Conservation (phyloP, 2,888 invertebrate species). For the Hemithea aestivaria region DNA sequence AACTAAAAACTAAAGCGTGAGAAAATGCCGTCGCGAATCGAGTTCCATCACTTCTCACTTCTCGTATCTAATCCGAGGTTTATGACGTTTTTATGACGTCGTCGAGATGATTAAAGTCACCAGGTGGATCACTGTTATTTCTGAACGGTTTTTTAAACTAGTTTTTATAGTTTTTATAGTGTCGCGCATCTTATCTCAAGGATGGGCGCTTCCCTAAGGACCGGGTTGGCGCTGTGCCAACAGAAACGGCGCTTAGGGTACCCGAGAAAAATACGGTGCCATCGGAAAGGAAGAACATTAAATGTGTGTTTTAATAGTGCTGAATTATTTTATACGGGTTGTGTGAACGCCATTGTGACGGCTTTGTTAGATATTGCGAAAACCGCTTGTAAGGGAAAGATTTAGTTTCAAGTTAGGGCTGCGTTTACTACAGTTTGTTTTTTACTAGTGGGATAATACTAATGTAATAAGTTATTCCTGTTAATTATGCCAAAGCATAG, state of each 20-base stretch:
- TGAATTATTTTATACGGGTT: slow-evolving; percentile 9
- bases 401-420: no score
- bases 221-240: slow-evolving; percentile 13
- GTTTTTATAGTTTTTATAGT: slow-evolving; percentile 10
- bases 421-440: no score
- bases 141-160: slow-evolving; percentile 15
- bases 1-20: no score
- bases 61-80: slow-evolving; percentile 12
- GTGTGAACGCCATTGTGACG: slow-evolving; percentile 4
- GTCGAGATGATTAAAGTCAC: slow-evolving; percentile 19
- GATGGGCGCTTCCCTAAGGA: slow-evolving; percentile 13
- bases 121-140: slow-evolving; percentile 13
- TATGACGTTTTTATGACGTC: slow-evolving; percentile 15
- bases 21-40: no score
- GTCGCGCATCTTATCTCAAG: slow-evolving; percentile 5
- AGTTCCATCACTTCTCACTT: no score
- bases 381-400: no score
- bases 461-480: no score
- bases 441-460: no score
- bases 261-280: slow-evolving; percentile 13
- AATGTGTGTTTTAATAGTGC: slow-evolving; percentile 15
- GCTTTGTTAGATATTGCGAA: no score
- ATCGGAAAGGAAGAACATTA: slow-evolving; percentile 11
- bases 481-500: no score
- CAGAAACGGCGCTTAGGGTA: slow-evolving; percentile 5